These are phyloP conservation scores for Clarias gariepinus DNA, from an alignment of 2,113 vertebrate genomes.

Conservation along the genomic window DNA sequence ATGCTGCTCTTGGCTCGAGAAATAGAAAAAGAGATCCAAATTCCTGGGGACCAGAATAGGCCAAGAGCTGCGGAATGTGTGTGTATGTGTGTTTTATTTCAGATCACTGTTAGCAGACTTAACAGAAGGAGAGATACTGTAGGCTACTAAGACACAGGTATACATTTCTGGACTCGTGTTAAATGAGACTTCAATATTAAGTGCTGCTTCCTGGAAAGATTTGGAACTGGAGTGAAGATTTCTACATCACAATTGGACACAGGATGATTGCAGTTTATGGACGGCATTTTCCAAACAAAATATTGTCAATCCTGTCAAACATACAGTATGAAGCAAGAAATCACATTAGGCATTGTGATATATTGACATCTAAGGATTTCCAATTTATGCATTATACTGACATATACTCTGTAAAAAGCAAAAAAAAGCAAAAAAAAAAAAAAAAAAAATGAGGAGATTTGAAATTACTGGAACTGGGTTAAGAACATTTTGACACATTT, in stretches of 20 bases:
- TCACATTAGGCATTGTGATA: no score
- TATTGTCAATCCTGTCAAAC: not conserved
- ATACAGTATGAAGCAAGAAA: not conserved
- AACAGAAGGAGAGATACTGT: not conserved
- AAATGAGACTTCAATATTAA: not conserved
- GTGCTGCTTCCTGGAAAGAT: not conserved
- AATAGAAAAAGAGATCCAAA: conserved; percentile 53
- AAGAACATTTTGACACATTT: no score
- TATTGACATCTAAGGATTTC: no score
- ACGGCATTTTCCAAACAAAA: not conserved
- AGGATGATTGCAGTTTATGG: conserved; percentile 15
- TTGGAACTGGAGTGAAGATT: not conserved
- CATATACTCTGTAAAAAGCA: no score
- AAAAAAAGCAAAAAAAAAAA: no score
- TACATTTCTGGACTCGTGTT: not conserved
- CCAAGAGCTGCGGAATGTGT: conserved; percentile 42
- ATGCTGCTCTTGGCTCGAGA: conserved; percentile 60
- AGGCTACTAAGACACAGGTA: not conserved
- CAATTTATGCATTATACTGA: no score
- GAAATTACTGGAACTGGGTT: no score
- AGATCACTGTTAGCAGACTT: not conserved
- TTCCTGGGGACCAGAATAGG: conserved; percentile 62
- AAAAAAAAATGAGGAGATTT: no score
- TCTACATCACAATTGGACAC: not conserved
- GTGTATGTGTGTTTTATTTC: conserved; percentile 28